phyloP scores from a whole-genome alignment of 2,797 vertebrate genomes.

The Protonibea diacanthus region DNA sequence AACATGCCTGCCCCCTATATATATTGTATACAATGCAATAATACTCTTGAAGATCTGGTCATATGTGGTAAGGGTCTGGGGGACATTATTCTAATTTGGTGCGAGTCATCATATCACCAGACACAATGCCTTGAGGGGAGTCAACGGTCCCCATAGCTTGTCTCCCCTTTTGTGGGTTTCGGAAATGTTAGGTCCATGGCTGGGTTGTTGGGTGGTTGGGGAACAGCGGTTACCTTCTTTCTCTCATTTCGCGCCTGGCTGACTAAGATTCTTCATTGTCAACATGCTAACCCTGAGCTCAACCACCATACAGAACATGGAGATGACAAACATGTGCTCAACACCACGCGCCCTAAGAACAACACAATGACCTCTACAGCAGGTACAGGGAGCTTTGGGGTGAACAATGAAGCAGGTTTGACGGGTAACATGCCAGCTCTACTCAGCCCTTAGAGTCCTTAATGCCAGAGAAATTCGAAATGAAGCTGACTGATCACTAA shows the following conservation, averaged over 20 bases:
- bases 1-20: background rate
- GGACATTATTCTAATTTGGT: constrained; percentile 66
- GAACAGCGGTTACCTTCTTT: constrained; percentile 74
- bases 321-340: constrained; percentile 56
- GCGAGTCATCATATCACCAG: constrained; percentile 64
- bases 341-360: constrained; percentile 32
- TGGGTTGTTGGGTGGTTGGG: constrained; percentile 31
- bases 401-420: constrained; percentile 44
- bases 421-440: constrained; percentile 51
- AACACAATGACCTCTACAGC: constrained; percentile 54
- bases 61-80: background rate
- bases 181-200: constrained; percentile 26
- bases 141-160: constrained; percentile 6
- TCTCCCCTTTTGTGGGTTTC: background rate
- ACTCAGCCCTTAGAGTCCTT: constrained; percentile 40
- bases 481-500: constrained; percentile 62
- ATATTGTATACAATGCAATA: background rate
- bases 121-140: constrained; percentile 52
- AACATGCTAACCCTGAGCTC: constrained; percentile 71
- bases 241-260: constrained; percentile 77
- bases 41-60: background rate
- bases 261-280: constrained; percentile 81
- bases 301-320: constrained; percentile 38
- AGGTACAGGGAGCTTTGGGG: constrained; percentile 36
- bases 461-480: constrained; percentile 52